These are phyloP conservation scores for Zele albiditarsus DNA, from an alignment of 2,888 invertebrate genomes.

Conservation along the genomic window DNA sequence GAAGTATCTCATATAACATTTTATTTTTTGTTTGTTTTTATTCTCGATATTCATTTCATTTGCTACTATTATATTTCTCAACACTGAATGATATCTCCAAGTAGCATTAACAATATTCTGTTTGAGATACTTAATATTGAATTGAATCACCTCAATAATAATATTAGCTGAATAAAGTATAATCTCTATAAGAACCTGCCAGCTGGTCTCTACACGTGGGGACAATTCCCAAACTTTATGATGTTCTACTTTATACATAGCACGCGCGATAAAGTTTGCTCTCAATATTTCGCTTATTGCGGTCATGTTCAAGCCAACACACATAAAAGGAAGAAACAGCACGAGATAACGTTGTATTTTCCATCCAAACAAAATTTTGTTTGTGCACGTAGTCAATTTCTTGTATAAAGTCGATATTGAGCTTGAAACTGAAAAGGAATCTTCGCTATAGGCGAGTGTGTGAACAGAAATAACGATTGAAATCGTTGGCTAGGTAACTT, in stretches of 20 bases:
- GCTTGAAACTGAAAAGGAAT: neutral
- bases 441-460: constrained; percentile 27
- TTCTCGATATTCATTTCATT: no score
- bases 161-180: neutral
- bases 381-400: constrained; percentile 25
- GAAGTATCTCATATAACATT: no score
- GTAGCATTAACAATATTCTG: neutral
- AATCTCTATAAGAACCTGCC: no score
- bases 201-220: constrained; percentile 21
- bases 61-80: no score
- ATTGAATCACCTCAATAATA: neutral
- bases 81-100: neutral
- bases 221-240: constrained; percentile 45
- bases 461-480: constrained; percentile 20
- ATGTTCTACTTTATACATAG: constrained; percentile 20
- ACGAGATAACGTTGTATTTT: neutral
- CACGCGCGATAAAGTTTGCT: constrained; percentile 40
- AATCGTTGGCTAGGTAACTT: constrained; percentile 14
- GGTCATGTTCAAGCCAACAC: constrained; percentile 12
- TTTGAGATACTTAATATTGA: neutral
- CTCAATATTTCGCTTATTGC: constrained; percentile 38
- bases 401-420: constrained; percentile 22
- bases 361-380: constrained; percentile 22
- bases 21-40: no score
- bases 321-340: no score